Evolutionary conservation across 2,113 vertebrate genomes (phyloP).

Genomic region (Pelecanus crispus): DNA sequence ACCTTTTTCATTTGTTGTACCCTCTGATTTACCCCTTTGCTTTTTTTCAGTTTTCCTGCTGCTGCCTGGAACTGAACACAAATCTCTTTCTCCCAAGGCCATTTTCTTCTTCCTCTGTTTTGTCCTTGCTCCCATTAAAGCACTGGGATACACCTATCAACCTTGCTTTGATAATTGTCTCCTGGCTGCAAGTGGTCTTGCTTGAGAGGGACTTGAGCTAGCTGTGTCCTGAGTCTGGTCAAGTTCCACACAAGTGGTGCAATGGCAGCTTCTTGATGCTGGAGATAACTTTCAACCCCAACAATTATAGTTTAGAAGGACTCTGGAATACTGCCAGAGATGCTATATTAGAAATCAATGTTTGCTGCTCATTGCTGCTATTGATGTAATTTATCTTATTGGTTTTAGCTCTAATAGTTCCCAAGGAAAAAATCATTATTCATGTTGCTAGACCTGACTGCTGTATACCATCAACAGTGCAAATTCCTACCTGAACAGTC

Average conservation of each 20-base stretch:
- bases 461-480: neutral
- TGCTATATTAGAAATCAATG: neutral
- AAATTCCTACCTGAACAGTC: neutral
- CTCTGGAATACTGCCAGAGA: neutral
- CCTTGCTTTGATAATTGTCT: neutral
- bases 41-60: neutral
- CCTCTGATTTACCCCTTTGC: neutral
- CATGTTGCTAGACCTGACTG: neutral
- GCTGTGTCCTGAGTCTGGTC: neutral
- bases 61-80: neutral
- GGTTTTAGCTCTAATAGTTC: neutral
- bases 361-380: neutral
- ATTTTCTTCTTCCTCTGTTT: neutral
- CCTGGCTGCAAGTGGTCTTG: neutral
- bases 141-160: neutral
- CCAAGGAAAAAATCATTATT: neutral
- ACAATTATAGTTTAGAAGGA: neutral
- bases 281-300: neutral
- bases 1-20: neutral
- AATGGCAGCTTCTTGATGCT: neutral
- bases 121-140: neutral
- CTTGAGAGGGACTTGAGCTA: neutral
- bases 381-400: neutral
- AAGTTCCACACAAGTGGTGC: accelerated
- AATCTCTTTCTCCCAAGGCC: neutral